These are phyloP conservation scores for Syngnathus scovelli DNA, from an alignment of 2,113 vertebrate species.

Conservation along the genomic window DNA sequence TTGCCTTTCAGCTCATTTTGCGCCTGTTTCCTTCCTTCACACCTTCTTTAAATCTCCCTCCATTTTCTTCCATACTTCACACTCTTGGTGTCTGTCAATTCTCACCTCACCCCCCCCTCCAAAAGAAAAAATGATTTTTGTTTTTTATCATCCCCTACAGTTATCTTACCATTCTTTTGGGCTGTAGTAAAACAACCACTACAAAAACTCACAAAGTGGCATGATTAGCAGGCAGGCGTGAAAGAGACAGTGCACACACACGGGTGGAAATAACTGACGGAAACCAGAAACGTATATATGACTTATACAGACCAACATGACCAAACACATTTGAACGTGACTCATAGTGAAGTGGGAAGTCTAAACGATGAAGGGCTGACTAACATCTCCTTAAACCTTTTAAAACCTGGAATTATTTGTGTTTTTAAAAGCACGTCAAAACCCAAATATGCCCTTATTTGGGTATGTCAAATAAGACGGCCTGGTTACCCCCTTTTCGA, in stretches of 20 bases:
- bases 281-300: neutral
- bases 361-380: too few relatives aligned
- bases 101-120: constrained; percentile 16
- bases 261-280: neutral
- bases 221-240: constrained; percentile 53
- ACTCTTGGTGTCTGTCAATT: constrained; percentile 3
- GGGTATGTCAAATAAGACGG: too few relatives aligned
- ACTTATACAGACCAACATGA: constrained; percentile 30
- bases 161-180: constrained; percentile 65
- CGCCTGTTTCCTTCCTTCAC: neutral
- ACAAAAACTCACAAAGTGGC: constrained; percentile 52
- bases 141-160: constrained; percentile 42
- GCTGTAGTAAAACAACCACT: constrained; percentile 57
- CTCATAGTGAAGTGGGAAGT: too few relatives aligned
- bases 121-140: neutral
- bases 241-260: neutral
- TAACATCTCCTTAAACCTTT: too few relatives aligned
- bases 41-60: neutral
- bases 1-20: constrained; percentile 54
- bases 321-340: constrained; percentile 5
- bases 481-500: too few relatives aligned
- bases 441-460: too few relatives aligned
- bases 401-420: too few relatives aligned
- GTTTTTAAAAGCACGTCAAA: too few relatives aligned
- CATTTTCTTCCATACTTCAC: neutral